phyloP scores from a whole-genome alignment of 2,797 vertebrate species.

The Iguana delicatissima region DNA sequence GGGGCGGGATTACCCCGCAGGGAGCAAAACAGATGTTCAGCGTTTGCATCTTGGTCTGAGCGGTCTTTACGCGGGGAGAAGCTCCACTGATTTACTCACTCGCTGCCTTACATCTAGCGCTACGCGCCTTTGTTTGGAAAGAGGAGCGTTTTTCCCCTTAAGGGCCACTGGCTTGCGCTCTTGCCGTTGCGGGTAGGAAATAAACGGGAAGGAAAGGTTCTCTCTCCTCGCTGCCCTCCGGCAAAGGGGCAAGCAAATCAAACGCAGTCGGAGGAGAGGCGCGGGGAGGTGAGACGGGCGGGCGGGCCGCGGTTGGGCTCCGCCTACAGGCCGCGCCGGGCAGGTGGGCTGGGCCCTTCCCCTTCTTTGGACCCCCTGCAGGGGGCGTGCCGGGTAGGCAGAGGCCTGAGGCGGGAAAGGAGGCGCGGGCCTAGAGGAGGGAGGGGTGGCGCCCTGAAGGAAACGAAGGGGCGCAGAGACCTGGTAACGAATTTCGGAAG shows the following conservation, averaged over 20 bases:
- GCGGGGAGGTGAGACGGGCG: neutral
- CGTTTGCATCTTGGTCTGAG: neutral
- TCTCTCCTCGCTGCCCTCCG: neutral
- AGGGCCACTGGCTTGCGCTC: no score
- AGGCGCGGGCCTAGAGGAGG: neutral
- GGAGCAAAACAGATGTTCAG: neutral
- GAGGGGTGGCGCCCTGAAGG: neutral
- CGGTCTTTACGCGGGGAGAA: neutral
- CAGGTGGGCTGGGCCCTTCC: neutral
- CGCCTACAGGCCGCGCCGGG: neutral
- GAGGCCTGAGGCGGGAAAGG: neutral
- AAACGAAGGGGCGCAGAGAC: no score
- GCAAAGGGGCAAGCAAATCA: neutral
- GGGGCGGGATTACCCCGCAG: no score
- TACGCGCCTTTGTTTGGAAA: neutral
- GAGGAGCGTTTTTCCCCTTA: no score
- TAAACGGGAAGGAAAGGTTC: no score
- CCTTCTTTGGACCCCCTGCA: neutral
- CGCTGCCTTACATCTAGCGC: neutral
- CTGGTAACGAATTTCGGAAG: no score
- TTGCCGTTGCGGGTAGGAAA: no score
- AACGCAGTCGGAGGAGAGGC: neutral
- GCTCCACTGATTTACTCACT: neutral
- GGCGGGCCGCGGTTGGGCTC: neutral
- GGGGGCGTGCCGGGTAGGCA: neutral